Conservation (phyloP, 2,797 vertebrate species). For the Petrocephalus schoutedeni region DNA sequence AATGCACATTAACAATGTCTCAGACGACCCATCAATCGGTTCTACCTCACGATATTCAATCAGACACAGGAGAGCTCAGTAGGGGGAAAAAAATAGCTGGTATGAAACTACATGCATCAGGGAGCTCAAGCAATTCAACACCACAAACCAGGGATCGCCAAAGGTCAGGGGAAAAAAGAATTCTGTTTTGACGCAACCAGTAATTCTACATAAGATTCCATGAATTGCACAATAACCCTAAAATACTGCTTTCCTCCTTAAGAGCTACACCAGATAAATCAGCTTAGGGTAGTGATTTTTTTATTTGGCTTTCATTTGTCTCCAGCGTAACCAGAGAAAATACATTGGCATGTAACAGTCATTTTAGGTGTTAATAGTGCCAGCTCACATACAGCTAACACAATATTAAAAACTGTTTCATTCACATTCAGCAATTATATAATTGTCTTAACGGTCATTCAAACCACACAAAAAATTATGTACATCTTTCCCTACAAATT, state of each 20-base stretch:
- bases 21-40: not conserved
- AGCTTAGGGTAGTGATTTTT: constrained; percentile 1
- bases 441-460: not conserved
- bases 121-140: not conserved
- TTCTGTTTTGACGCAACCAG: not conserved
- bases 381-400: not conserved
- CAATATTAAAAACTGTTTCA: not conserved
- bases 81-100: not conserved
- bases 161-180: not conserved
- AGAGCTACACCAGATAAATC: not conserved
- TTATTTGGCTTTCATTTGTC: not conserved
- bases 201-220: not conserved
- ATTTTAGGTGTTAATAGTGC: not conserved
- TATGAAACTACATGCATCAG: not conserved
- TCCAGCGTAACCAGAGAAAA: not conserved
- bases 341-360: not conserved
- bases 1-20: not conserved
- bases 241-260: not conserved
- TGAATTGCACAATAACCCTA: not conserved
- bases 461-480: not conserved
- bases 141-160: not conserved
- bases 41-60: not conserved
- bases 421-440: not conserved
- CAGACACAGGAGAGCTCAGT: not conserved
- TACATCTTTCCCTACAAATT: not conserved